Evolutionary conservation across 2,797 vertebrate species (phyloP).

Genomic region (Okamejei kenojei): DNA sequence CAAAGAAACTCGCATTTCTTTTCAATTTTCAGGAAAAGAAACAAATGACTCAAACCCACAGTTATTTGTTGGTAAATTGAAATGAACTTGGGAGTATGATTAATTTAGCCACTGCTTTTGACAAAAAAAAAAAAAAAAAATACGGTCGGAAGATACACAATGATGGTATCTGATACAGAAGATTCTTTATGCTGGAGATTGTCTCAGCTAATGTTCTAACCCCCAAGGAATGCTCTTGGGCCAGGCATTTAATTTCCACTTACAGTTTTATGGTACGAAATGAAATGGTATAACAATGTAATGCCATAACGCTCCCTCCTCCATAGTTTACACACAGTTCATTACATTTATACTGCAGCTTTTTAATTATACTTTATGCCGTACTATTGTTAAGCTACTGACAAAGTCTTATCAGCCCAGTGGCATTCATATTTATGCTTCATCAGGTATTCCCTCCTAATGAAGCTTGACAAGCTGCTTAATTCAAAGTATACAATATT

Average conservation of each 20-base stretch:
- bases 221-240: slow-evolving; percentile 30
- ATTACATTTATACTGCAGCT: slow-evolving; percentile 35
- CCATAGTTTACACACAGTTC: slow-evolving; percentile 37
- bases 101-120: slow-evolving; percentile 29
- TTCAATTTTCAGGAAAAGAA: slow-evolving; percentile 29
- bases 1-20: slow-evolving; percentile 28
- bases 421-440: slow-evolving; percentile 37
- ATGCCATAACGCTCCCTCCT: slow-evolving; percentile 31
- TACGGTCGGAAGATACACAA: slow-evolving; percentile 30
- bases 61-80: slow-evolving; percentile 38
- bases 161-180: slow-evolving; percentile 32
- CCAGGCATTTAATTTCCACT: slow-evolving; percentile 36
- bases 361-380: slow-evolving; percentile 38
- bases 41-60: slow-evolving; percentile 30
- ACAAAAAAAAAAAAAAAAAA: not conserved
- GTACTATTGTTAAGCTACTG: slow-evolving; percentile 35
- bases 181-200: slow-evolving; percentile 31
- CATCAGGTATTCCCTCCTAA: slow-evolving; percentile 30
- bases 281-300: slow-evolving; percentile 37
- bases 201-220: slow-evolving; percentile 36
- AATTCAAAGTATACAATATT: slow-evolving; percentile 33
- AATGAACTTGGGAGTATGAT: slow-evolving; percentile 33
- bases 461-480: slow-evolving; percentile 35
- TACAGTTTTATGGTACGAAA: slow-evolving; percentile 37
- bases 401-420: slow-evolving; percentile 32